These are phyloP conservation scores for Oxystoma pomonae DNA, from an alignment of 2,888 invertebrate genomes.

Conservation along the genomic window DNA sequence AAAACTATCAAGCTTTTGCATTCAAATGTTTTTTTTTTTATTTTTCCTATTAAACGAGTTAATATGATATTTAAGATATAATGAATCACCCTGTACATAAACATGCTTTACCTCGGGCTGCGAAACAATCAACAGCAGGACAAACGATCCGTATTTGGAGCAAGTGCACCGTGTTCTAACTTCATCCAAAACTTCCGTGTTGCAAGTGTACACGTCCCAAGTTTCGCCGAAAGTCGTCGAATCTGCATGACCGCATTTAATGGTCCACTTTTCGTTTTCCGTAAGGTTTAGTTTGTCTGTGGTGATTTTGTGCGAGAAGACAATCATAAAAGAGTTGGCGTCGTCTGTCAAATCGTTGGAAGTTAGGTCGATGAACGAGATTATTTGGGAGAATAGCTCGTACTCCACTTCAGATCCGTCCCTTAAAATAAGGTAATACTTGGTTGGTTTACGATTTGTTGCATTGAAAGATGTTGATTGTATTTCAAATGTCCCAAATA, in stretches of 20 bases:
- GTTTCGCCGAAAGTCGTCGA: constrained; percentile 51
- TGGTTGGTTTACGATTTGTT: too few relatives aligned
- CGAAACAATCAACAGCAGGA: constrained; percentile 56
- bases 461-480: too few relatives aligned
- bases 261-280: constrained; percentile 48
- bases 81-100: too few relatives aligned
- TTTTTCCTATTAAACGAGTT: too few relatives aligned
- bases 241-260: constrained; percentile 50
- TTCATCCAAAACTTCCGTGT: constrained; percentile 49
- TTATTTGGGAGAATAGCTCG: constrained; percentile 58
- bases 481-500: too few relatives aligned
- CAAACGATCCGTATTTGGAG: constrained; percentile 59
- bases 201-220: constrained; percentile 61
- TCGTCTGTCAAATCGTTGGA: constrained; percentile 18
- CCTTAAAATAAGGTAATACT: constrained; percentile 49
- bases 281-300: constrained; percentile 27
- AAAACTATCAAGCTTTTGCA: too few relatives aligned
- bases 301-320: constrained; percentile 52
- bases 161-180: constrained; percentile 59
- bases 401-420: constrained; percentile 65
- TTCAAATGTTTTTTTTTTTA: background rate
- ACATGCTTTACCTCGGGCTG: constrained; percentile 29
- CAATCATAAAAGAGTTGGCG: constrained; percentile 43
- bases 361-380: constrained; percentile 41
- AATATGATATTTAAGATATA: too few relatives aligned